Base-by-base conservation (phyloP, 2,797 vertebrate genomes). In the Argya squamiceps region DNA sequence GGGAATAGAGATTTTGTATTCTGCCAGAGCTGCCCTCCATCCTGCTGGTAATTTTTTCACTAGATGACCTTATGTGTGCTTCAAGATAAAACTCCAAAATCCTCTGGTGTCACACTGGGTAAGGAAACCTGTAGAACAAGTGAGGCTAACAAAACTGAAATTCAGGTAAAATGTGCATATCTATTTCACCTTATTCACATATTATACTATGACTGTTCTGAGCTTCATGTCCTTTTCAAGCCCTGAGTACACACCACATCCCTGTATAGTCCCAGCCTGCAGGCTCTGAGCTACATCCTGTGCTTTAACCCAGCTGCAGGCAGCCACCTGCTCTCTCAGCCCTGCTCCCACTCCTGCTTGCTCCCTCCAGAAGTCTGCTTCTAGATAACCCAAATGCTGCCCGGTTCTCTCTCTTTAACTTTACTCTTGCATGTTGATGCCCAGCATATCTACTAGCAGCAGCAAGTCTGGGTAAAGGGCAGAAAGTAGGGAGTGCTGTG, bases 141-240 rank as follows among this genome's bases (percentile, higher is more conserved):
- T 49, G 50, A 60, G 17, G 34, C 26, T 83, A 53, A 41, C 5
- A 65, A 73, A 73, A 6, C 5, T 58, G 56, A 5, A 64, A 11
- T 60, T 43, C 1, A 2, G 36, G 15, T 56, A 52, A 88, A 88
- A 71, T 9, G 8, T 21, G 6, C 0, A 3, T 37, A 30, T 23
- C 10, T 41, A 13, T 73, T 80, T 89, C 15, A 24, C 6, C 3
- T 50, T 60, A 5, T 56, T 60, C 36, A 50, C 3, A 1, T 44
- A 12, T 15, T 59, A 10, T 0, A 0, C 24, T 44, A 20, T 16
- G 10, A 15, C n/a, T 26, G 4, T 52, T 68, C 1, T 3, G n/a
- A 60, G 41, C 27, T 76, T 30, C 29, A 24, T 1, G 2, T 39
- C 14, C 27, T 5, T 6, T 20, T 11, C 0, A 4, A 47, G 26